Evolutionary conservation across 2,797 vertebrate species (phyloP), one percentile per base, ranked within the genome.

Genomic region (Protonibea diacanthus): DNA sequence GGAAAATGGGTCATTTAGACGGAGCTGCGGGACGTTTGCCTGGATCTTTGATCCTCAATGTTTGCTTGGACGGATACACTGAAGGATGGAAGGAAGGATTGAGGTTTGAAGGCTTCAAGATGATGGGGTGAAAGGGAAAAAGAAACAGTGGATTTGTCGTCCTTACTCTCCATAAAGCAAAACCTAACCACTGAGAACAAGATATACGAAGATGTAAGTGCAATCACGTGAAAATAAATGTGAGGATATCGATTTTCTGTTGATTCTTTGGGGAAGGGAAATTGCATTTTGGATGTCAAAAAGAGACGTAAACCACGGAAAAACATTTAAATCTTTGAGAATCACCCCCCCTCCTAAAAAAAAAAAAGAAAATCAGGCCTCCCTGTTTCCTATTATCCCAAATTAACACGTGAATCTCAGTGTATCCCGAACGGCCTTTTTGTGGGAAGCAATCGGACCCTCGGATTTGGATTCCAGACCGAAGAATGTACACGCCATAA

Each of bases 401-500:
- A 71, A 66, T n/a, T 5, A 48, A 65, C 59, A 42, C 12, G 13
- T 7, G 12, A 53, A 64, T 57, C 75, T 72, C 64, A 11, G 13
- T 13, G 47, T 45, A 52, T 76, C 53, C 71, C 51, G 6, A 47
- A 5, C 67, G 11, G 38, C 76, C 49, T 64, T 75, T 72, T 33
- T 18, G 8, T 44, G 73, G 74, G 74, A 75, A 81, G 15, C 59
- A 68, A 51, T 40, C 3, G 4, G 62, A 78, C 63, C 71, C 38
- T 72, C 17, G 48, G 62, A 85, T 87, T 83, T 86, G 76, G 78
- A 92, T 84, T 56, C 45, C 74, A 89, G 93, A 93, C 93, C 55
- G 59, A 93, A 88, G 93, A 94, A 95, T 95, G 93, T 93, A 94
- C 81, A 68, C 69, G 45, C 23, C 45, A 65, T 45, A 57, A 66